Evolutionary conservation across 1,140 invertebrate species (phyloP), one percentile per base, ranked within the genome.

Genomic region (Drosophila mojavensis): DNA sequence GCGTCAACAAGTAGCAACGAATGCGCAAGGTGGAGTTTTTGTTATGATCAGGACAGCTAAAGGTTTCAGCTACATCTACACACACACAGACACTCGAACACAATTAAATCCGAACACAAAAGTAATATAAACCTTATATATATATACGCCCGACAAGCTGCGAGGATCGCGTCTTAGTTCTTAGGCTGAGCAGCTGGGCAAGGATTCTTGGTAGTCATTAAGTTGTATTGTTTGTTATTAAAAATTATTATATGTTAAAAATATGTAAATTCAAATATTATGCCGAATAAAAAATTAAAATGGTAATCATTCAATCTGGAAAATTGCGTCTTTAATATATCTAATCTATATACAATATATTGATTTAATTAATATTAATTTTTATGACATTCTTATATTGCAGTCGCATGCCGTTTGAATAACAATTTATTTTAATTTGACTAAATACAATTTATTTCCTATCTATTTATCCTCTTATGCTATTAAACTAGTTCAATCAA

Each of bases 1-100:
- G 88, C 59, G 79, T 91, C 56, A 92, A 92, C 75, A 91, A 91
- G 81, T 91, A 90, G 84, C 84, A 89, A 89, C 84, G 84, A 89
- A 78, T 79, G 85, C 81, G 85, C 13, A 89, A 90, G 71, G 84
- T 89, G 84, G 84, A 89, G 69, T 89, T 89, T 66, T 74, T 69
- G 66, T 56, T 89, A 67, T 89, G 81, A 86, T 54, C 48, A 48
- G 48, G 28, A 41, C 63, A 28, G 59, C 50, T 36, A 30, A 62
- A 55, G 64, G 54, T 79, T 81, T 56, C 79, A 81, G 51, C 79
- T 45, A 59, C 56, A 78, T 26, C 41, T 7, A 41, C 43, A 41
- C 39, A 51, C 17, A 51, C 20, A 51, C 13, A 51, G 10, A 33
- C 7, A 33, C 33, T 33, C 33, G 33, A 33, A 33, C 33, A 33